Conservation (phyloP, 2,888 invertebrate genomes). For the Halictus quadricinctus region DNA sequence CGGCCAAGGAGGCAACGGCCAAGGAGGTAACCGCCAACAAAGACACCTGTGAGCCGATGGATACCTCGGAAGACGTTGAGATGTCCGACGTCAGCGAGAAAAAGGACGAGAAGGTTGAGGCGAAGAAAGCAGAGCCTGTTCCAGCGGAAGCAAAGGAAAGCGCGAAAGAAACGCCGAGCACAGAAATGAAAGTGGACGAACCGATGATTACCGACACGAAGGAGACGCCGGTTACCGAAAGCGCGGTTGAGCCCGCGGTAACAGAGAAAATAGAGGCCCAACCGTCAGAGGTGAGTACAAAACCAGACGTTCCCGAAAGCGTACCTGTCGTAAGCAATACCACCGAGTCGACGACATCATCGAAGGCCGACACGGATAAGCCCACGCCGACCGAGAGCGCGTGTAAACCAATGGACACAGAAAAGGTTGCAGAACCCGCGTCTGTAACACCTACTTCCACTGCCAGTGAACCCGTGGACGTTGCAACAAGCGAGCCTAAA, state of each 20-base stretch:
- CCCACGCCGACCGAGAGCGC: conserved; percentile 41
- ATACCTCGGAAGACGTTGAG: conserved; percentile 76
- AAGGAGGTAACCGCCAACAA: background rate
- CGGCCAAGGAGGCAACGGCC: conserved; percentile 30
- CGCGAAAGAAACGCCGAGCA: conserved; percentile 51
- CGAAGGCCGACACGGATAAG: conserved; percentile 52
- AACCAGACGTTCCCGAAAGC: conserved; percentile 45
- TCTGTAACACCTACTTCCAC: conserved; percentile 33
- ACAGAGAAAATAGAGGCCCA: conserved; percentile 46
- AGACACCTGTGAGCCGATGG: conserved; percentile 75
- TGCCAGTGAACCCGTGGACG: conserved; percentile 46
- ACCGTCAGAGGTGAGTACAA: conserved; percentile 47
- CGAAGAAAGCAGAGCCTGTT: conserved; percentile 42
- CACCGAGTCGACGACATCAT: conserved; percentile 24
- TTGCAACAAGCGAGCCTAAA: conserved; percentile 45
- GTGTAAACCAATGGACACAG: conserved; percentile 47
- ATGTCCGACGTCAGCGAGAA: conserved; percentile 66
- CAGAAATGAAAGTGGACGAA: conserved; percentile 46
- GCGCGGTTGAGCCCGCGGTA: conserved; percentile 22
- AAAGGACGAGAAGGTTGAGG: conserved; percentile 61
- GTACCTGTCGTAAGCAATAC: conserved; percentile 29
- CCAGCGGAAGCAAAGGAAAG: conserved; percentile 41
- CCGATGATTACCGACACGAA: conserved; percentile 52
- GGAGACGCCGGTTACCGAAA: conserved; percentile 54
- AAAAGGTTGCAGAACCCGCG: conserved; percentile 50